Evolutionary conservation across 2,888 invertebrate genomes (phyloP), one percentile per base, ranked within the genome.

Genomic region (Oxycera nigricornis): DNA sequence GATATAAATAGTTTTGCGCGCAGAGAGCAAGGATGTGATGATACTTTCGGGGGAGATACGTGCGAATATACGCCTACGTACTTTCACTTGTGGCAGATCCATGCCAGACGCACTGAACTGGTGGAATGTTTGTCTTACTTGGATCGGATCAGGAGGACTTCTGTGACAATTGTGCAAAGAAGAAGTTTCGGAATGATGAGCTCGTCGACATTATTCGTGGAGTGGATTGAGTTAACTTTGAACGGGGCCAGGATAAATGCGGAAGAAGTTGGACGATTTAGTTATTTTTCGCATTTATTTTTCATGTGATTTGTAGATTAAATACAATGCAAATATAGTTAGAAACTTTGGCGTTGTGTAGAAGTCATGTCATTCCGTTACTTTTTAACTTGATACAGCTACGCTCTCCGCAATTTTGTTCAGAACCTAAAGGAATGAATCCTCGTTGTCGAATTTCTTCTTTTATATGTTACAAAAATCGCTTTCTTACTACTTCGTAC

Each of bases 1-100:
- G 65, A 65, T 65, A 65, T 65, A 65, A 65, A 65, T 65, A 65
- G 65, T 65, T 65, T 65, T 39, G 65, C 30, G 41, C n/a, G n/a
- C n/a, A n/a, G 24, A 39, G 41, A 41, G 24, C 26, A 41, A 65
- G 41, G 65, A 41, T 7, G 30, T 65, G 65, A 65, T 65, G 39
- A 65, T 65, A 65, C 61, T 61, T 61, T n/a, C n/a, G 61, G 31
- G 26, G 17, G 1, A 20, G 31, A 24, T 20, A 41, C 39, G 24
- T 39, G 39, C 22, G n/a, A 30, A 65, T 41, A 41, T 65, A 41
- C 30, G 65, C 30, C 65, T 41, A 30, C 41, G n/a, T 22, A 41
- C 57, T 7, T 35, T 11, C 11, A 46, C 14, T 46, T 14, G 46
- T 2, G 46, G 14, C 17, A 17, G n/a, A 46, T 2, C n/a, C 3